Conservation (phyloP, 2,797 vertebrate genomes). For the Peromyscus melanophrys region DNA sequence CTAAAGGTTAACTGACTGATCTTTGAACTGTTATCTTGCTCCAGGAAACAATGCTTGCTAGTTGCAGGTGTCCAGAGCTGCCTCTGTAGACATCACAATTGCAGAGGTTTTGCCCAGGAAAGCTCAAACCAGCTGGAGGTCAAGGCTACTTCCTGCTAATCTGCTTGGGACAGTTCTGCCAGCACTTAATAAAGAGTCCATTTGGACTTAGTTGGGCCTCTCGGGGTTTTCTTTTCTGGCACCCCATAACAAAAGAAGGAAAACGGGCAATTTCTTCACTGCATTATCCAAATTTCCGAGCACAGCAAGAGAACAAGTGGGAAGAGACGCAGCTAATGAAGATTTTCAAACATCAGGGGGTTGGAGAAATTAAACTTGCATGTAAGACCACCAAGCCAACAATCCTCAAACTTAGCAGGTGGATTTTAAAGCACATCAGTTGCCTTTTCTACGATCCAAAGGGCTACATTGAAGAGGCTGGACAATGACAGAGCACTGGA, state of each 20-base stretch:
- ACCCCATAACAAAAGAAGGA: not conserved
- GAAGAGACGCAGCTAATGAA: not conserved
- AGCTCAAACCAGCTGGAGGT: not conserved
- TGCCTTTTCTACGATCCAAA: not conserved
- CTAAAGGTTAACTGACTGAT: not conserved
- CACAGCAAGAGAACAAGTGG: not conserved
- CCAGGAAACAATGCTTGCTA: not conserved
- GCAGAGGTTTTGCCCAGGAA: not conserved
- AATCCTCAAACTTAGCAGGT: not conserved
- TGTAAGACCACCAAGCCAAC: not conserved
- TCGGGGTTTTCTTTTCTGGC: not conserved
- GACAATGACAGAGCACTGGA: not conserved
- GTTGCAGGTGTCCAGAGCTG: not conserved
- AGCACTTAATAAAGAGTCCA: not conserved
- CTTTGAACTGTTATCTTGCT: not conserved
- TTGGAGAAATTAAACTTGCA: not conserved
- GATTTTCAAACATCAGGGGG: not conserved
- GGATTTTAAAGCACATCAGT: not conserved
- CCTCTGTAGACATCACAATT: not conserved
- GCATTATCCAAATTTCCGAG: not conserved
- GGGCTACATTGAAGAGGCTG: not conserved
- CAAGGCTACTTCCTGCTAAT: not conserved
- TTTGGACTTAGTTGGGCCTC: not conserved
- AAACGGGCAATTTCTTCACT: not conserved
- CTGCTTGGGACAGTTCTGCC: too few species aligned